Evolutionary conservation across 2,113 vertebrate species (phyloP).

Genomic region (Urocolius indicus): DNA sequence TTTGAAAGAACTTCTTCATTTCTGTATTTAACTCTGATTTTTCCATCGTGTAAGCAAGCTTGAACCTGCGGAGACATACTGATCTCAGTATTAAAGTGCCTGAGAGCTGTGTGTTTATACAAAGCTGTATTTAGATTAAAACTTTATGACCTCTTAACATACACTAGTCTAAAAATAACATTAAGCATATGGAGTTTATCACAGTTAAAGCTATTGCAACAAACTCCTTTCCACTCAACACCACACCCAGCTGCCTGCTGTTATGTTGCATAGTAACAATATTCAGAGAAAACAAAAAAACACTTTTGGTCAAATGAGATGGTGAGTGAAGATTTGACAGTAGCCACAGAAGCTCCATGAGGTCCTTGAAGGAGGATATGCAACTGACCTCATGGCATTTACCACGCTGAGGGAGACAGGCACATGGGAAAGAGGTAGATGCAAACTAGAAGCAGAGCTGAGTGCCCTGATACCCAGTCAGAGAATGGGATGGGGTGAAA

Average conservation of each 20-base stretch:
- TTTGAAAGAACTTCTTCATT: background rate
- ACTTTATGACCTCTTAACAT: constrained; percentile 51
- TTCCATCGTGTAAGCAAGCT: constrained; percentile 34
- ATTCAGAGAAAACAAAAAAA: background rate
- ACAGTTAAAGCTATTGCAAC: constrained; percentile 30
- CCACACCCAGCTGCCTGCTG: constrained; percentile 38
- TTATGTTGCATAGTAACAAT: constrained; percentile 40
- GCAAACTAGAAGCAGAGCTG: background rate
- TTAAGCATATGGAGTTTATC: constrained; percentile 51
- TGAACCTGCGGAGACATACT: background rate
- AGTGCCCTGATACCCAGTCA: background rate
- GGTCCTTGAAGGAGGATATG: background rate
- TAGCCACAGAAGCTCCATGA: background rate
- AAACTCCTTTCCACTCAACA: constrained; percentile 24
- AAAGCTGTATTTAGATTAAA: constrained; percentile 59
- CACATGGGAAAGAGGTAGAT: background rate
- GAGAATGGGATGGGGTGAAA: background rate
- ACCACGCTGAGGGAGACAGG: background rate
- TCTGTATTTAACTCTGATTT: constrained; percentile 3
- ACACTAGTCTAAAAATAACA: constrained; percentile 67
- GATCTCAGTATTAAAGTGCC: constrained; percentile 23
- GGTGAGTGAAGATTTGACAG: background rate
- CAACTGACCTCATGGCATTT: background rate
- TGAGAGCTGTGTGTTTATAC: constrained; percentile 31
- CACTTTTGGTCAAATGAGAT: background rate